Percentiles rank a stretch among this genome's conserved stretches.
Evolutionary conservation across 2,113 vertebrate species (phyloP).

Genomic region (Panthera leo): DNA sequence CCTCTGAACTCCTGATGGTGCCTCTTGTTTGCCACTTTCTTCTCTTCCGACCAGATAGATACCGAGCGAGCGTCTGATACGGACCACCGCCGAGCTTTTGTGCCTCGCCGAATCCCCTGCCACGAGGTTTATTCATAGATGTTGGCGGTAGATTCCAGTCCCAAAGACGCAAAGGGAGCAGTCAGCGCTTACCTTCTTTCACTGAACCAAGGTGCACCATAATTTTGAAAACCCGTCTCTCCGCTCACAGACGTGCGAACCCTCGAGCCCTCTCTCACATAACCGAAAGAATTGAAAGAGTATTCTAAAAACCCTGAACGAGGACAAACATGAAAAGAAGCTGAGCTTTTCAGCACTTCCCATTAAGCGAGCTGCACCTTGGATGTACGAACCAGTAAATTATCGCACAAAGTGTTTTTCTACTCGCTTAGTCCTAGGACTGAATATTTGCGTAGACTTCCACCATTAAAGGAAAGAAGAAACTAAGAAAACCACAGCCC

Average conservation of each 20-base stretch:
- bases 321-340: neutral
- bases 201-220: neutral
- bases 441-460: neutral
- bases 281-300: neutral
- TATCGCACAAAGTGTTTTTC: neutral
- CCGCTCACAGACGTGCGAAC: neutral
- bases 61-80: fast-evolving
- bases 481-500: neutral
- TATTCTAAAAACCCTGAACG: neutral
- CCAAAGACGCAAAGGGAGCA: neutral
- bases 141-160: neutral
- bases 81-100: neutral
- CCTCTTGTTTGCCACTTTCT: neutral
- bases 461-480: neutral
- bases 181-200: neutral
- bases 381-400: neutral
- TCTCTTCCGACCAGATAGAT: neutral
- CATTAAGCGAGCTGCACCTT: neutral
- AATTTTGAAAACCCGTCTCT: neutral
- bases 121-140: neutral
- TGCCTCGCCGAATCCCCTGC: neutral
- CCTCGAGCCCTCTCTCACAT: neutral
- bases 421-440: neutral
- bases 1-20: neutral
- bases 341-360: neutral